These are phyloP conservation scores for Maconellicoccus hirsutus DNA, from an alignment of 1,140 invertebrate genomes.

Conservation along the genomic window DNA sequence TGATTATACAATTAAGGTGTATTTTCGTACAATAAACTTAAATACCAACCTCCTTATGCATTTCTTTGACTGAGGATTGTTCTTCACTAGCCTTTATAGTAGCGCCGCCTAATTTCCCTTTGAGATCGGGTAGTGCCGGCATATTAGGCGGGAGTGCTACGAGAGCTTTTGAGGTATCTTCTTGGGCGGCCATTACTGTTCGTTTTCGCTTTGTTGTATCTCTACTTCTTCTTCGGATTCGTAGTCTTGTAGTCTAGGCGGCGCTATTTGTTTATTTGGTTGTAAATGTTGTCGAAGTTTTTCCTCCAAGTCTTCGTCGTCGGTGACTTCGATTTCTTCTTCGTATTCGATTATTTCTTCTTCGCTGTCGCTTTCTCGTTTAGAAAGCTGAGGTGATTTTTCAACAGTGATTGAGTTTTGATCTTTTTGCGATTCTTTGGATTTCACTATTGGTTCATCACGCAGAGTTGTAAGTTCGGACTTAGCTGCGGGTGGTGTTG, in stretches of 20 bases:
- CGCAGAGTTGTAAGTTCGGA: neutral
- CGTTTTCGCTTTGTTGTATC: neutral
- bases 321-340: neutral
- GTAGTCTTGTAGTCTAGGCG: neutral
- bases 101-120: slow-evolving; percentile 4
- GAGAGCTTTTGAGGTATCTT: neutral
- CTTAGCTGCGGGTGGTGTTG: neutral
- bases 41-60: slow-evolving; percentile 5
- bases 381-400: neutral
- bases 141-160: neutral
- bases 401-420: neutral
- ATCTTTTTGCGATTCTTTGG: neutral
- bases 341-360: slow-evolving; percentile 6
- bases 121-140: neutral
- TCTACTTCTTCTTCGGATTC: neutral
- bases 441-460: neutral
- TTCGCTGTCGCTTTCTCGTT: neutral
- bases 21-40: too few relatives aligned
- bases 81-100: slow-evolving; percentile 14
- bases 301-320: neutral
- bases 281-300: neutral
- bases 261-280: neutral
- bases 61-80: neutral
- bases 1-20: neutral
- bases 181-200: neutral